These are phyloP conservation scores for Mellilla xanthometata DNA, from an alignment of 2,888 invertebrate genomes.

Conservation along the genomic window DNA sequence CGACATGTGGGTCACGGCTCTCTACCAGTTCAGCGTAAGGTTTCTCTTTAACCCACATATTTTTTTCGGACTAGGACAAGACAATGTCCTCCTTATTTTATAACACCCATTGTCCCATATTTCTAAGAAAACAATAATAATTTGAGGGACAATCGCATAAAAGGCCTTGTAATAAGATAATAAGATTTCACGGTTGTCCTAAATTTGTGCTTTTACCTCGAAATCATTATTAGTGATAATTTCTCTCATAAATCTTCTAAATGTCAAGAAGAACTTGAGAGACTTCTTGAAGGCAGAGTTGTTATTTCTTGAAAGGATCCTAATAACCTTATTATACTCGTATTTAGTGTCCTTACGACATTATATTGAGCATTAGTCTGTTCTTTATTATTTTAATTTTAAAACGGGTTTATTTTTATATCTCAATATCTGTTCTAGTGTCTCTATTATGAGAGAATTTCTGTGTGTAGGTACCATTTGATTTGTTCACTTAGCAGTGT, in stretches of 20 bases:
- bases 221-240: slow-evolving; percentile 43
- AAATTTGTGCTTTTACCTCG: slow-evolving; percentile 23
- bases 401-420: too few relatives aligned
- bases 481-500: slow-evolving; percentile 33
- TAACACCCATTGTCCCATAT: slow-evolving; percentile 24
- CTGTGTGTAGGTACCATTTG: slow-evolving; percentile 8
- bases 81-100: slow-evolving; percentile 24
- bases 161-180: slow-evolving; percentile 9
- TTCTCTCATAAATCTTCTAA: slow-evolving; percentile 40
- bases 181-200: slow-evolving; percentile 24
- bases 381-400: too few relatives aligned
- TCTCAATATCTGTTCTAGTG: background rate
- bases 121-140: slow-evolving; percentile 27
- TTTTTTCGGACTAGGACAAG: slow-evolving; percentile 27
- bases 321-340: slow-evolving; percentile 2
- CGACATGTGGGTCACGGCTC: slow-evolving; percentile 64
- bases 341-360: too few relatives aligned
- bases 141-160: slow-evolving; percentile 21
- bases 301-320: slow-evolving; percentile 13
- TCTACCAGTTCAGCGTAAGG: slow-evolving; percentile 33
- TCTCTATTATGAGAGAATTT: background rate
- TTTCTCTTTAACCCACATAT: slow-evolving; percentile 38
- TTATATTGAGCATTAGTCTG: too few relatives aligned
- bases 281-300: slow-evolving; percentile 11
- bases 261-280: too few relatives aligned